Base-by-base conservation (phyloP, 2,888 invertebrate genomes). In the Orchesellides sinensis region DNA sequence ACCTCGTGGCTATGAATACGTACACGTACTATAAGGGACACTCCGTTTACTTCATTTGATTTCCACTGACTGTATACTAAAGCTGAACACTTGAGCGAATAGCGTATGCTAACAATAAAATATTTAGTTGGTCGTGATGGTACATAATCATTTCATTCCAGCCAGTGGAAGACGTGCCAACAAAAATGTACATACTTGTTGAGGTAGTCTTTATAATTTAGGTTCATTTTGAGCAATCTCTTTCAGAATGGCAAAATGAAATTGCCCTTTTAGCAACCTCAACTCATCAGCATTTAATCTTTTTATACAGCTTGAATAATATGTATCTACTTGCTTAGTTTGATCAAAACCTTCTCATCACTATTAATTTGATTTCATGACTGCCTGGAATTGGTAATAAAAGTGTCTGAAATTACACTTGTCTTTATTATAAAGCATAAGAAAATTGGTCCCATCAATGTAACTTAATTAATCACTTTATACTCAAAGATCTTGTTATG, bases 331-430 rank as follows among this genome's bases (percentile, higher is more conserved):
- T n/a, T n/a, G n/a, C n/a, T n/a, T n/a, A n/a, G n/a, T 52, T 21
- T 52, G 21, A 52, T 52, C 21, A 52, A 52, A 52, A 21, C 19
- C 12, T 21, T 52, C 52, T 52, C 52, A 52, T 52, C 52, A 52
- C 5, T 52, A 52, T 52, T 52, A 52, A 52, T 3, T 52, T 52
- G 19, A 52, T 52, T 52, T 52, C 12, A 52, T 52, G 52, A 21
- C 52, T 52, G 5, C 12, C 52, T 21, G 21, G 21, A 52, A 17
- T 6, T n/a, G 47, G 47, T 10, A 47, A 4, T 6, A 47, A 17
- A 35, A n/a, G n/a, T n/a, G n/a, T n/a, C n/a, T n/a, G n/a, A n/a
- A n/a, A n/a, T n/a, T n/a, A n/a, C n/a, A n/a, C n/a, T n/a, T n/a
- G n/a, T n/a, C n/a, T n/a, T n/a, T n/a, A n/a, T n/a, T n/a, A n/a